phyloP scores from a whole-genome alignment of 2,888 invertebrate species.

The Yponomeuta evonymella region DNA sequence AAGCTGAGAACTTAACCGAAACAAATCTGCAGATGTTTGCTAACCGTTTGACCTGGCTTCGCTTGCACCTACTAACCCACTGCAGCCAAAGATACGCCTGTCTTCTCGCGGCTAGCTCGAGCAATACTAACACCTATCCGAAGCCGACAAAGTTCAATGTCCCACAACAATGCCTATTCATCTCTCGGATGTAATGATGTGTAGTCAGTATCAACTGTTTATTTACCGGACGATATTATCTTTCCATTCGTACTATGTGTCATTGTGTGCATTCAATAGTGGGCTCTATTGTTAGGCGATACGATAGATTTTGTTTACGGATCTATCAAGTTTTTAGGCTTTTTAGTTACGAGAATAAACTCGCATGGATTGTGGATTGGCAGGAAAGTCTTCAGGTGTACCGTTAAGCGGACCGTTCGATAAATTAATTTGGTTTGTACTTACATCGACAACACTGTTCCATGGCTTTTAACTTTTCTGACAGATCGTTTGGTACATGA shows the following conservation, averaged over 20 bases:
- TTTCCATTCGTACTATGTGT: conserved; percentile 37
- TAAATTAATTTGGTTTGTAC: conserved; percentile 57
- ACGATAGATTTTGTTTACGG: conserved; percentile 29
- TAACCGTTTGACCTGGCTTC: conserved; percentile 66
- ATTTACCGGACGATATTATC: conserved; percentile 54
- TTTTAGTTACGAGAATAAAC: conserved; percentile 28
- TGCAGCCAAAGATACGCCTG: conserved; percentile 46
- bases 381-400: conserved; percentile 63
- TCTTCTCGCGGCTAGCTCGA: conserved; percentile 24
- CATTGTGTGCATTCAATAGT: conserved; percentile 28
- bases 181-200: conserved; percentile 68
- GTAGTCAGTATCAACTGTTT: conserved; percentile 71
- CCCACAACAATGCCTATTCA: conserved; percentile 49
- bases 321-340: conserved; percentile 20
- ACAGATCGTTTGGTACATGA: no score
- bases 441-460: background rate
- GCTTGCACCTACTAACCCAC: conserved; percentile 68
- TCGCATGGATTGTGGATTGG: conserved; percentile 47
- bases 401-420: conserved; percentile 65
- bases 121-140: conserved; percentile 45
- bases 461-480: background rate
- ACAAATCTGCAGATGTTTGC: conserved; percentile 60
- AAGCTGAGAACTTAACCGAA: conserved; percentile 48
- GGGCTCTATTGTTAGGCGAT: conserved; percentile 28
- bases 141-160: conserved; percentile 47